Evolutionary conservation across 1,140 invertebrate genomes (phyloP), one percentile per base, ranked within the genome.

Genomic region (Laodelphax striatellus): DNA sequence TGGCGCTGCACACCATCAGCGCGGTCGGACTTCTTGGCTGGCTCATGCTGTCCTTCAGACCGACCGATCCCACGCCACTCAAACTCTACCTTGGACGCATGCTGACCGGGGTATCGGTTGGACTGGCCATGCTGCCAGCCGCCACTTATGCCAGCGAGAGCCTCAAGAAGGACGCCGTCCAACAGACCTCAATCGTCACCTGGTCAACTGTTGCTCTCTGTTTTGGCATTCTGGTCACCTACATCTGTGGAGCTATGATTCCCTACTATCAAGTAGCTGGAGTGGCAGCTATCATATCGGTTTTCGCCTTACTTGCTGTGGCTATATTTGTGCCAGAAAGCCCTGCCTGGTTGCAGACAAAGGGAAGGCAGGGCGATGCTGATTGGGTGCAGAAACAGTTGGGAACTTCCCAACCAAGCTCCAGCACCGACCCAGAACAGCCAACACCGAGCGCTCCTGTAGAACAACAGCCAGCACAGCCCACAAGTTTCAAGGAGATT

Each of bases 1-100:
- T 67, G 71, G 72, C 79, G 1, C 68, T 85, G 14, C 66, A 78
- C 10, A 63, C 75, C 2, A 70, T 79, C 17, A 76, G 77, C 13
- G 22, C 79, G 10, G 73, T 80, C 11, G 80, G 76, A 52, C 62
- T 82, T 6, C 44, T 75, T 10, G 80, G 81, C 8, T 84, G 80
- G 79, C 44, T 77, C 1, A 54, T 76, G 5, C 76, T 83, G 16
- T 57, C 62, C 8, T 69, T 72, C 10, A 57, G 53, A 13, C 64
- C 63, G 61, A 56, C n/a, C 24, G 31, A 28, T 19, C 52, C 56
- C n/a, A 58, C 44, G 10, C 10, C 64, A 21, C 24, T 28, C 16
- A 61, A 71, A 79, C 9, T 76, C 78, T 55, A 70, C 80, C 28
- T 60, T 77, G 13, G 75, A 74, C 5, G 78, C 74, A 16, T 41